These are phyloP conservation scores for Eurois occulta DNA, from an alignment of 2,888 invertebrate genomes.

Conservation along the genomic window DNA sequence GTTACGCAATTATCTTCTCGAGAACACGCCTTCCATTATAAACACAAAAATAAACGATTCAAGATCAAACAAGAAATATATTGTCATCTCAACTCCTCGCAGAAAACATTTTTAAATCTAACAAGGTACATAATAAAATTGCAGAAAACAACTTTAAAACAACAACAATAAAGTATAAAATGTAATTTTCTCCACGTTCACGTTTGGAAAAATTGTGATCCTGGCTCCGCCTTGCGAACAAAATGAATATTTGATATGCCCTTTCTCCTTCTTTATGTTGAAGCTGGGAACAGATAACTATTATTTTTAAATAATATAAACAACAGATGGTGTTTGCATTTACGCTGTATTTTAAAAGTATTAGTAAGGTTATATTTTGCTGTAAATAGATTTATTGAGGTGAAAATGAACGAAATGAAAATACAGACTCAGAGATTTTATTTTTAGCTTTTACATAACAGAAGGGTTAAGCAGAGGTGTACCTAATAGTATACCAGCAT, in stretches of 20 bases:
- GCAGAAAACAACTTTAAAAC: constrained; percentile 74
- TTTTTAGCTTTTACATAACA: neutral
- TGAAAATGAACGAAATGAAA: constrained; percentile 1
- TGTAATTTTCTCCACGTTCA: constrained; percentile 72
- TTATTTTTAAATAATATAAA: constrained; percentile 67
- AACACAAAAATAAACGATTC: constrained; percentile 35
- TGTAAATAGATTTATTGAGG: constrained; percentile 15
- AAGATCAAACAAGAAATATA: constrained; percentile 50
- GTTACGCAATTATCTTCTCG: neutral
- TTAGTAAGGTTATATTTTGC: constrained; percentile 34
- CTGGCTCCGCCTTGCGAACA: constrained; percentile 63
- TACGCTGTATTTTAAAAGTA: constrained; percentile 32
- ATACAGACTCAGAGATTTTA: neutral
- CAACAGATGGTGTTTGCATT: constrained; percentile 55
- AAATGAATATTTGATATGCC: constrained; percentile 78
- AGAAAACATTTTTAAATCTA: constrained; percentile 57
- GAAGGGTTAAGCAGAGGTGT: no score
- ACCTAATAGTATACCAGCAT: no score
- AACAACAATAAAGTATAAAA: constrained; percentile 75
- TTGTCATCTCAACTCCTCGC: constrained; percentile 25
- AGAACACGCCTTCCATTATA: constrained; percentile 11
- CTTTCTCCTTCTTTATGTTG: constrained; percentile 73
- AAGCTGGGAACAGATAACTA: constrained; percentile 70
- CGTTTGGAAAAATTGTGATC: constrained; percentile 72
- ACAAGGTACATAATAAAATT: constrained; percentile 62